phyloP scores from a whole-genome alignment of 2,797 vertebrate genomes.

The Melopsittacus undulatus region DNA sequence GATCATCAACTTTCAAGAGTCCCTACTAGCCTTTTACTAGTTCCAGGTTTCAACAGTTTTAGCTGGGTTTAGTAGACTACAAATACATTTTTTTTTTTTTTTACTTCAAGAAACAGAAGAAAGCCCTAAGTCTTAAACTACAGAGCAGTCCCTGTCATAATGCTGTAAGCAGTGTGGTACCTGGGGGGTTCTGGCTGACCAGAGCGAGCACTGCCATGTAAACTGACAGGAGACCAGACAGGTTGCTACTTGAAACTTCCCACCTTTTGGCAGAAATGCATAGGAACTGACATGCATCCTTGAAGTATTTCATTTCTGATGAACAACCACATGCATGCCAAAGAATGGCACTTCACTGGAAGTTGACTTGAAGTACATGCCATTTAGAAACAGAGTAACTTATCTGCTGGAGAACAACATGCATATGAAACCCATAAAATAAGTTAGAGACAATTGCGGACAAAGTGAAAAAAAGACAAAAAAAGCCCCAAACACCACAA shows the following conservation, averaged over 20 bases:
- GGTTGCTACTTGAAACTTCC: neutral
- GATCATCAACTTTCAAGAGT: neutral
- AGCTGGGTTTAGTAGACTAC: neutral
- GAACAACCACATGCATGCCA: neutral
- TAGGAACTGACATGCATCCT: neutral
- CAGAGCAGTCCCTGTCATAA: neutral
- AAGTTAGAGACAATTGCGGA: neutral
- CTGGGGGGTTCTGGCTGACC: neutral
- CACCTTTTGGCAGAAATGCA: neutral
- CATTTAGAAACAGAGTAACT: neutral
- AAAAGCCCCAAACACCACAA: neutral
- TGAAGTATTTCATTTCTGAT: neutral
- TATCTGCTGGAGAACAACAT: neutral
- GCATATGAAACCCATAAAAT: neutral
- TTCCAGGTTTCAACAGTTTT: neutral
- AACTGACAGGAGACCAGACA: neutral
- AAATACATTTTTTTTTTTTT: neutral
- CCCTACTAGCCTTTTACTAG: neutral
- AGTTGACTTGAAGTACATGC: neutral
- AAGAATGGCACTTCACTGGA: neutral
- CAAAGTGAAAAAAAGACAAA: neutral
- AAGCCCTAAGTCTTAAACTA: neutral
- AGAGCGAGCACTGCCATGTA: fast-evolving
- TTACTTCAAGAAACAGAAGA: neutral
- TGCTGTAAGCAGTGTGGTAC: neutral